Conservation (phyloP, 2,797 vertebrate species). For the Odontamblyopus rebecca region DNA sequence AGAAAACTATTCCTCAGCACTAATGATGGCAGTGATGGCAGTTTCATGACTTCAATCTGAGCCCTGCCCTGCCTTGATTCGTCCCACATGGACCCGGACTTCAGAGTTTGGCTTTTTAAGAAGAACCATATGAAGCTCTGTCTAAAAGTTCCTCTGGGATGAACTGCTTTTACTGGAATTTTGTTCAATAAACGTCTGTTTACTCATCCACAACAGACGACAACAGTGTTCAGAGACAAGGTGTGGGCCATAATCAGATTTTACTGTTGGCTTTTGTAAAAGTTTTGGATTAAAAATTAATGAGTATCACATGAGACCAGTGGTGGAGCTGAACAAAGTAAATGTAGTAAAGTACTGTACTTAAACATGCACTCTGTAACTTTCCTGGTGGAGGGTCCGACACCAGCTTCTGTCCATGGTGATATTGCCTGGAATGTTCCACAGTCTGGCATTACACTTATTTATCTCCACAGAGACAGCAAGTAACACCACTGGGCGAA, state of each 20-base stretch:
- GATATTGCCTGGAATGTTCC: too few species aligned
- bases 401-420: too few species aligned
- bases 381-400: too few species aligned
- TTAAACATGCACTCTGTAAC: too few species aligned
- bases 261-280: too few species aligned
- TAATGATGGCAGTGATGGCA: neutral
- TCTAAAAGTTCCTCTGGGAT: constrained; percentile 9
- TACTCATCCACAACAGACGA: constrained; percentile 34
- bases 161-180: constrained; percentile 25
- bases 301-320: neutral
- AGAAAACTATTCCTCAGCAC: constrained; percentile 13
- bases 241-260: neutral
- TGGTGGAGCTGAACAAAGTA: too few species aligned
- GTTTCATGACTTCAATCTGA: constrained; percentile 8
- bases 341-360: too few species aligned
- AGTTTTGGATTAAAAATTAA: neutral
- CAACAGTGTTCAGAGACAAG: neutral
- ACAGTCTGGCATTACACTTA: too few species aligned
- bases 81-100: constrained; percentile 22
- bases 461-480: too few species aligned
- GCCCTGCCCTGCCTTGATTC: constrained; percentile 3
- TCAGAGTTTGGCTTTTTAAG: constrained; percentile 9
- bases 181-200: constrained; percentile 31
- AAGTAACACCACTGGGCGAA: too few species aligned
- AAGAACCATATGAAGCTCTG: constrained; percentile 15